phyloP scores from a whole-genome alignment of 2,888 invertebrate species.

The Epinotia bilunana region DNA sequence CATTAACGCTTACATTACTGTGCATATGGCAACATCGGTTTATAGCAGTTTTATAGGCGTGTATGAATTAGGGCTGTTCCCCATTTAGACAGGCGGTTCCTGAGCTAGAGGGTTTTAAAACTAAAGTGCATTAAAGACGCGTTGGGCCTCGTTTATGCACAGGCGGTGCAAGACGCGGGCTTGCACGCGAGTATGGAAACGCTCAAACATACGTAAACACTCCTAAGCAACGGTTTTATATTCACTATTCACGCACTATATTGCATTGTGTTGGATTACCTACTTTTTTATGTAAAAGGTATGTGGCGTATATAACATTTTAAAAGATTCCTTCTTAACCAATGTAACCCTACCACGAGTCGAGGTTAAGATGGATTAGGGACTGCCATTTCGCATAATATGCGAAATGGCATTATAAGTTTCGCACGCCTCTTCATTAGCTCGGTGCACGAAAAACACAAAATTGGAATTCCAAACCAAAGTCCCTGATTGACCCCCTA shows the following conservation, averaged over 20 bases:
- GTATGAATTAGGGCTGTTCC: not conserved
- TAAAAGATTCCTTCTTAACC: too few relatives aligned
- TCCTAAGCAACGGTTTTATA: too few relatives aligned
- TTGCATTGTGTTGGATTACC: too few relatives aligned
- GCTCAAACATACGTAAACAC: not conserved
- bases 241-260: not conserved
- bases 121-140: not conserved
- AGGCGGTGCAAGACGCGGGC: not conserved
- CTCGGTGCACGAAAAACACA: not conserved
- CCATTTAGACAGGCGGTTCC: not conserved
- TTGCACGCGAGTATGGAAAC: not conserved
- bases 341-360: too few relatives aligned
- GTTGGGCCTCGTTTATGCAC: not conserved
- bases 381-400: not conserved
- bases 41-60: slow-evolving; percentile 40
- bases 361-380: too few relatives aligned
- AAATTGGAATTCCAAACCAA: not conserved
- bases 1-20: slow-evolving; percentile 42
- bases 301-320: too few relatives aligned
- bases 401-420: too few relatives aligned
- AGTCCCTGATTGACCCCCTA: slow-evolving; percentile 32
- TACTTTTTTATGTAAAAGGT: too few relatives aligned
- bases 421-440: not conserved
- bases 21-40: slow-evolving; percentile 41
- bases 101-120: not conserved